phyloP scores from a whole-genome alignment of 2,113 vertebrate genomes.

The Pterocles orientalis region DNA sequence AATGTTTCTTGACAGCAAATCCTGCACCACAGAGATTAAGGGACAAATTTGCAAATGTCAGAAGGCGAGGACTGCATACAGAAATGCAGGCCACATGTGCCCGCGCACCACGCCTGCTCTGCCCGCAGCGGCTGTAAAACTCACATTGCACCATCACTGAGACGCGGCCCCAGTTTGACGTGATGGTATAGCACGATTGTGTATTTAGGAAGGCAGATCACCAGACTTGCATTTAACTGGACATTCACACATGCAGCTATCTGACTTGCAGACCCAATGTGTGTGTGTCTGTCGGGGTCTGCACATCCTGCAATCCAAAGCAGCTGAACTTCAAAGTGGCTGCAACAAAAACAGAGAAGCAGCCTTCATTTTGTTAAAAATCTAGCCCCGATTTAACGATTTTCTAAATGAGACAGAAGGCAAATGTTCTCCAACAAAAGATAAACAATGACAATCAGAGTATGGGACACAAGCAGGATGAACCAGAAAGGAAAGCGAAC shows the following conservation, averaged over 20 bases:
- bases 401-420: neutral
- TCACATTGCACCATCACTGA: neutral
- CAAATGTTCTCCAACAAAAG: constrained; percentile 12
- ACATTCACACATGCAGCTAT: neutral
- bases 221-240: neutral
- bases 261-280: neutral
- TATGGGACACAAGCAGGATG: neutral
- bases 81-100: neutral
- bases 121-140: fast-evolving
- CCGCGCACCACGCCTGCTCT: neutral
- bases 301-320: neutral
- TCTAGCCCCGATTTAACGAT: neutral
- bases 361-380: neutral
- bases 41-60: constrained; percentile 34
- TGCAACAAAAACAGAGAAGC: neutral
- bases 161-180: fast-evolving
- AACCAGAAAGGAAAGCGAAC: neutral
- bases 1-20: constrained; percentile 51
- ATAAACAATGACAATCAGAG: neutral
- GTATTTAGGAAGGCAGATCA: neutral
- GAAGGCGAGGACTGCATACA: neutral
- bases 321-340: neutral
- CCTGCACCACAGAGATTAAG: neutral
- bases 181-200: fast-evolving
- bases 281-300: neutral